Percentiles rank a stretch among this genome's conserved stretches.
phyloP scores from a whole-genome alignment of 2,888 invertebrate species.

The Drosophila anomalata region DNA sequence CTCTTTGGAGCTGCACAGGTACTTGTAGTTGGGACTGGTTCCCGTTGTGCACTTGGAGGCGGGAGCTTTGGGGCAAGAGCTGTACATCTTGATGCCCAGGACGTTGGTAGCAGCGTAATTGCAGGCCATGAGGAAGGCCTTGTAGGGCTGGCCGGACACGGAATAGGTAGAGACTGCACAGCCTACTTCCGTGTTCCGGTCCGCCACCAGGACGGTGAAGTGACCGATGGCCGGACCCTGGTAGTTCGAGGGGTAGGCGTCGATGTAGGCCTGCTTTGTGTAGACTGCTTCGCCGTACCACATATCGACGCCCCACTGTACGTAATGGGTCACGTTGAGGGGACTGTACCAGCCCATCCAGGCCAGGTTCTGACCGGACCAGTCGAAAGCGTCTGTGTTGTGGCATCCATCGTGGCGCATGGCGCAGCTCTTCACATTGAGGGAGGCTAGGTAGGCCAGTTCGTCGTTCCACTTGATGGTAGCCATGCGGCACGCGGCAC shows the following conservation, averaged over 20 bases:
- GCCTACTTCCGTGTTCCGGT: conserved; percentile 69
- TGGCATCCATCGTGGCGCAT: conserved; percentile 72
- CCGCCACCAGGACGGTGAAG: conserved; percentile 76
- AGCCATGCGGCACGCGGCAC: conserved; percentile 72
- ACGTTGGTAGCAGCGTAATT: conserved; percentile 77
- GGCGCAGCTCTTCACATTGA: conserved; percentile 68
- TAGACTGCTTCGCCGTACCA: conserved; percentile 72
- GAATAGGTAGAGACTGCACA: conserved; percentile 64
- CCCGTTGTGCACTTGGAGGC: conserved; percentile 70
- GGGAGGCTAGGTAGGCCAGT: conserved; percentile 67
- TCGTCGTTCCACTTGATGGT: conserved; percentile 72
- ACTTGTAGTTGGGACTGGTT: conserved; percentile 55
- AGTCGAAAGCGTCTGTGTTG: conserved; percentile 66
- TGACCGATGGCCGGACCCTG: conserved; percentile 66
- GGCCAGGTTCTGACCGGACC: conserved; percentile 77
- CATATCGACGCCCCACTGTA: conserved; percentile 43
- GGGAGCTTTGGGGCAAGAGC: conserved; percentile 44
- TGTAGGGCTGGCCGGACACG: conserved; percentile 39
- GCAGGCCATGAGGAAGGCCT: conserved; percentile 67
- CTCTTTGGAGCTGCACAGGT: conserved; percentile 56
- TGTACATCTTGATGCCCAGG: conserved; percentile 55
- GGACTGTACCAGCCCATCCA: conserved; percentile 46
- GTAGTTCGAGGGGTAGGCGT: conserved; percentile 59
- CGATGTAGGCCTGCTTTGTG: conserved; percentile 46
- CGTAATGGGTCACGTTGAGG: background rate